Percentiles rank a stretch among this genome's conserved stretches.
Conservation (phyloP, 2,888 invertebrate genomes). For the Tolmerus cingulatus region DNA sequence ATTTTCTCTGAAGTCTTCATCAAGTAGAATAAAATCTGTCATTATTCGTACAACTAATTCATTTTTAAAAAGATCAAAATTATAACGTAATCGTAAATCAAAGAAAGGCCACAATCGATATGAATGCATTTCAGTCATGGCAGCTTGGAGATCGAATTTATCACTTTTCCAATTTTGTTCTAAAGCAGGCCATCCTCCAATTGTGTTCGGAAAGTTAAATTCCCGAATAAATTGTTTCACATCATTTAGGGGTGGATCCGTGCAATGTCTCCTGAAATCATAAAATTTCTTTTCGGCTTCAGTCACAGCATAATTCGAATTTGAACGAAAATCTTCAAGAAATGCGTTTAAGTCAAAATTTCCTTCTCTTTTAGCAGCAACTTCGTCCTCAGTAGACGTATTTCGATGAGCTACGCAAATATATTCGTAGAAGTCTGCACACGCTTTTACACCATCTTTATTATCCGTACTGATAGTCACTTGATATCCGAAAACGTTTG, state of each 20-base stretch:
- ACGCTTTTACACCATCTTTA: background rate
- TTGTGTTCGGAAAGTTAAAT: background rate
- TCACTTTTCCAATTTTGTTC: background rate
- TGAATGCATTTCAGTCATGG: background rate
- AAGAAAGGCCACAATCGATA: background rate
- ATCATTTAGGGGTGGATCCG: background rate
- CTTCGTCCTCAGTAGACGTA: background rate
- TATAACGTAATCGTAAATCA: background rate
- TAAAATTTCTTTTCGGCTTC: background rate
- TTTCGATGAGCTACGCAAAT: background rate
- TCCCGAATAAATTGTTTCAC: background rate
- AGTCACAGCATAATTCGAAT: background rate
- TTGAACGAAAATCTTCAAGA: background rate
- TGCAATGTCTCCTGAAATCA: background rate
- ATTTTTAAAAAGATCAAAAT: background rate
- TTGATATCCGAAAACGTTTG: background rate
- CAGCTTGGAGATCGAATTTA: background rate
- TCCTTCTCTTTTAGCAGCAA: background rate
- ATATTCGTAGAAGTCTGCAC: background rate
- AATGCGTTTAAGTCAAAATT: background rate
- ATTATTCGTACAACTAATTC: background rate
- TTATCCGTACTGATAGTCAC: background rate
- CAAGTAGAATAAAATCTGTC: background rate
- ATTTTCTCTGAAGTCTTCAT: background rate
- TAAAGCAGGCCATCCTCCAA: slow-evolving; percentile 15